Conservation (phyloP, 2,113 vertebrate genomes). For the Nerophis ophidion region DNA sequence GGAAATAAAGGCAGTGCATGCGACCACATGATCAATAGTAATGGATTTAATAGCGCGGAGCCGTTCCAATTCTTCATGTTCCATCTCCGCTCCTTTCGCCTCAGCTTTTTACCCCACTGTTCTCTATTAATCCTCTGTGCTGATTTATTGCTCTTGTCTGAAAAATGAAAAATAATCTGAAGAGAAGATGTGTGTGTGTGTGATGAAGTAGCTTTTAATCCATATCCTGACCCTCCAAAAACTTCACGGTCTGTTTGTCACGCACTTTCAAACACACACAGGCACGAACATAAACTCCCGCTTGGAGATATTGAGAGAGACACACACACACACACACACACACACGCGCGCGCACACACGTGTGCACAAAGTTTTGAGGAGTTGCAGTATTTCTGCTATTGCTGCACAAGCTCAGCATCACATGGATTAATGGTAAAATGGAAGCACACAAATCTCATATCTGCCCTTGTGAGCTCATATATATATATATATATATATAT, state of each 20-base stretch:
- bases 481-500: no score
- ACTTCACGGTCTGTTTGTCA: constrained; percentile 51
- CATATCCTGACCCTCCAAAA: constrained; percentile 60
- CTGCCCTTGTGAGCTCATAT: constrained; percentile 27
- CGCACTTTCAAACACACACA: constrained; percentile 12
- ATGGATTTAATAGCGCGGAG: constrained; percentile 49
- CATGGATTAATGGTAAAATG: constrained; percentile 53
- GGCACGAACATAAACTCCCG: constrained; percentile 6
- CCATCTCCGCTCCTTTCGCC: constrained; percentile 15
- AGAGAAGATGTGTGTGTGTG: constrained; percentile 40
- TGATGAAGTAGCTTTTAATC: constrained; percentile 67
- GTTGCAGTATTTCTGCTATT: constrained; percentile 36
- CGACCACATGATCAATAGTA: constrained; percentile 48
- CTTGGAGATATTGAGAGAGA: constrained; percentile 20
- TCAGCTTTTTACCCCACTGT: constrained; percentile 20
- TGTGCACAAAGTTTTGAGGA: constrained; percentile 25
- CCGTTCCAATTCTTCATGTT: constrained; percentile 22
- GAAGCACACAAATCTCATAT: constrained; percentile 43
- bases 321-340: constrained; percentile 7
- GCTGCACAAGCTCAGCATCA: constrained; percentile 60
- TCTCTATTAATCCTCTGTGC: constrained; percentile 41
- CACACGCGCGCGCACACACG: constrained; percentile 7
- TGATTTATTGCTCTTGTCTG: constrained; percentile 66
- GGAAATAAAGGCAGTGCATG: constrained; percentile 4
- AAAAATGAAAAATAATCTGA: constrained; percentile 67